A percentile compares a stretch with the other conserved stretches of the same genome.
phyloP scores from a whole-genome alignment of 1,140 invertebrate species.

The Penaeus japonicus region DNA sequence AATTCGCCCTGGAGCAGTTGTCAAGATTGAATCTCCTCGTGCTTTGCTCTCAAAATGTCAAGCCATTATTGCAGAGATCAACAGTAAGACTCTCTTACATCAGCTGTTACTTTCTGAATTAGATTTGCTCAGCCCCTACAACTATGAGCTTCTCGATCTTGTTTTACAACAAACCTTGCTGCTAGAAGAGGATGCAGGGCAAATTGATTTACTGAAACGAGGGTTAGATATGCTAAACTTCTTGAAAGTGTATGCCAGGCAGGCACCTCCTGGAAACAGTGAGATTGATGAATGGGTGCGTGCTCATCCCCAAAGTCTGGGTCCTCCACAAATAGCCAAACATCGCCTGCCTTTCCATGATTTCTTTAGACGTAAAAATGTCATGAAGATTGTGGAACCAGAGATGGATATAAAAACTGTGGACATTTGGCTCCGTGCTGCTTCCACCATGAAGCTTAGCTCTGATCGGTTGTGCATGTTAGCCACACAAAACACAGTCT shows the following conservation, averaged over 20 bases:
- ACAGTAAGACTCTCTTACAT: slow-evolving; percentile 14
- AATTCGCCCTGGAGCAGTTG: background rate
- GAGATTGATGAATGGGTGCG: slow-evolving; percentile 55
- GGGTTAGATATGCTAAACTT: slow-evolving; percentile 54
- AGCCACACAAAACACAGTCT: slow-evolving; percentile 52
- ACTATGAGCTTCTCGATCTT: slow-evolving; percentile 52
- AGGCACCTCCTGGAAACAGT: slow-evolving; percentile 6
- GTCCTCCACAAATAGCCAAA: slow-evolving; percentile 36
- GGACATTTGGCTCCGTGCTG: slow-evolving; percentile 47
- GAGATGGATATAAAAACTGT: slow-evolving; percentile 49
- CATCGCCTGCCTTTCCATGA: slow-evolving; percentile 54
- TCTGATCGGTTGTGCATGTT: slow-evolving; percentile 46
- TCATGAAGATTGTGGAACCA: slow-evolving; percentile 45
- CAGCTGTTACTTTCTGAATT: slow-evolving; percentile 34
- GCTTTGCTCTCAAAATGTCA: slow-evolving; percentile 25
- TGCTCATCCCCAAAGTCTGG: slow-evolving; percentile 33
- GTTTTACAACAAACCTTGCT: slow-evolving; percentile 25
- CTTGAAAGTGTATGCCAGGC: slow-evolving; percentile 44
- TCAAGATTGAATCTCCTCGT: slow-evolving; percentile 34
- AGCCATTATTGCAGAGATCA: slow-evolving; percentile 47
- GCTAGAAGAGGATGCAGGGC: slow-evolving; percentile 16
- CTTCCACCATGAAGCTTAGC: slow-evolving; percentile 47
- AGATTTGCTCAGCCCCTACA: slow-evolving; percentile 39
- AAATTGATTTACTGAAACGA: slow-evolving; percentile 21
- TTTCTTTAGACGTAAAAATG: slow-evolving; percentile 33